Evolutionary conservation across 2,113 vertebrate genomes (phyloP), one percentile per base, ranked within the genome.

Genomic region (Conger conger): DNA sequence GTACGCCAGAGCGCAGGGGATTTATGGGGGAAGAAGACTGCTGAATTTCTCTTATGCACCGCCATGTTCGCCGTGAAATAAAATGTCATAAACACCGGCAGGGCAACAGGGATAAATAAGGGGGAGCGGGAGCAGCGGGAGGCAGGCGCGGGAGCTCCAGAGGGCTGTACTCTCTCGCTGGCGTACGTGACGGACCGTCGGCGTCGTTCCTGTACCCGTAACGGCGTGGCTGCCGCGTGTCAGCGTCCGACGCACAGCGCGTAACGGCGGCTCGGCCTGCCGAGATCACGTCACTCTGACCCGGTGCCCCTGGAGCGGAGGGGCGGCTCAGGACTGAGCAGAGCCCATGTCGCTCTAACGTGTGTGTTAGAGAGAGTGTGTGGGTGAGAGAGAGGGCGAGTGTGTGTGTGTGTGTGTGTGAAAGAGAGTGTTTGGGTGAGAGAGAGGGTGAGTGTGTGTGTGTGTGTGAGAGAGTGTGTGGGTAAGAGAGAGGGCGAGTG

Each of bases 1-100:
- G 18, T 18, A 37, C 37, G 23, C 37, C 36, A 18, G 18, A 8
- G 33, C 37, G 80, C 7, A 38, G 45, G 20, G 78, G 77, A 36
- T 86, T 84, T 83, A 76, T 83, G 85, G 63, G 86, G 36, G 63
- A 53, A 57, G 60, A n/a, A 20, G 30, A 33, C 40, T 23, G 68
- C 83, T 79, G 50, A 53, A 37, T 84, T 79, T 84, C 45, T 57
- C 7, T 38, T 40, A 30, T 33, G 27, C 53, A n/a, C 76, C 53
- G 20, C 5, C 38, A 23, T 54, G 23, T 86, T 89, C 89, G 87
- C 88, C 86, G 85, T 88, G 89, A 92, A 92, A 92, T 90, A 87
- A 91, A 91, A 88, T 23, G 36, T 89, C 88, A 53, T 85, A 81
- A 91, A 91, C 82, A 86, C 81, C 85, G 79, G 85, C 20, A 7